Percentiles rank a stretch among this genome's conserved stretches.
Conservation (phyloP, 2,797 vertebrate genomes). For the Chlorospingus flavigularis region DNA sequence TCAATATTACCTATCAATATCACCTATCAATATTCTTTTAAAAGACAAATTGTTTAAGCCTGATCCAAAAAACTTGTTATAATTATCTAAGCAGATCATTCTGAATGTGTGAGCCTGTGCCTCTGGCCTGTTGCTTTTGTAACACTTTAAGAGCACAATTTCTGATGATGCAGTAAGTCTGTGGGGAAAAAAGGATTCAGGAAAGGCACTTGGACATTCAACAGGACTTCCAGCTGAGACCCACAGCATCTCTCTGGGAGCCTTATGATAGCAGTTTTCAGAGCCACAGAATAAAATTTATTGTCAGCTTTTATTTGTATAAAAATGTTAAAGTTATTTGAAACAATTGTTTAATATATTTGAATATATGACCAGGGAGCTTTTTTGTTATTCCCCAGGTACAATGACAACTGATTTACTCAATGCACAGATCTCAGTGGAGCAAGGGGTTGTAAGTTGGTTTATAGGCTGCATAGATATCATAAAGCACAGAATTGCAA, state of each 20-base stretch:
- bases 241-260: not conserved
- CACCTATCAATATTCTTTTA: not conserved
- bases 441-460: not conserved
- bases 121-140: not conserved
- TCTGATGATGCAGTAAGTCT: not conserved
- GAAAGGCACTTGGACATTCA: not conserved
- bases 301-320: not conserved
- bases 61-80: not conserved
- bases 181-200: not conserved
- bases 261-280: fast-evolving
- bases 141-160: not conserved
- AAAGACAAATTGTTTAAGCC: not conserved
- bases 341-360: not conserved
- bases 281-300: not conserved
- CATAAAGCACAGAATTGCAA: not conserved
- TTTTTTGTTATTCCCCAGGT: not conserved
- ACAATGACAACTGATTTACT: not conserved
- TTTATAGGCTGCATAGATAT: not conserved
- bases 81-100: not conserved
- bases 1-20: not conserved
- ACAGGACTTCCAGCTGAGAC: not conserved
- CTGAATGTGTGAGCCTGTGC: not conserved
- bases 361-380: not conserved
- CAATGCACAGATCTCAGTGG: not conserved
- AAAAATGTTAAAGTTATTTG: not conserved